These are phyloP conservation scores for Pheosia gnoma DNA, from an alignment of 2,888 invertebrate genomes.

Conservation along the genomic window DNA sequence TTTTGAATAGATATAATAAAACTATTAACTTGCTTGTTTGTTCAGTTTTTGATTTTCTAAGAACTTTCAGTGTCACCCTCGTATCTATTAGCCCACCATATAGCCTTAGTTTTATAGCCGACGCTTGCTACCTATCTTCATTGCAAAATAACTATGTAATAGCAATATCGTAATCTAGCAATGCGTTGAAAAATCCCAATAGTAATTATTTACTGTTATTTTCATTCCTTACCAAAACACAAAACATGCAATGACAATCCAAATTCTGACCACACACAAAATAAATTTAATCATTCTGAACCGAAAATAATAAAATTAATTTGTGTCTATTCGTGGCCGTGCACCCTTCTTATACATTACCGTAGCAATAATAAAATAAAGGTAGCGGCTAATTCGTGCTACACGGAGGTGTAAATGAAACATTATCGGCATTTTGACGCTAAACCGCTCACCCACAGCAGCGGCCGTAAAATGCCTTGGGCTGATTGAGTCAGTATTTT, in stretches of 20 bases:
- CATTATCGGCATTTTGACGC: slow-evolving; percentile 69
- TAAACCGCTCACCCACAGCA: slow-evolving; percentile 77
- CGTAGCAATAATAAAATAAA: background rate
- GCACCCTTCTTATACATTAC: background rate
- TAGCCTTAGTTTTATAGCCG: too few species aligned
- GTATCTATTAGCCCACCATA: too few species aligned
- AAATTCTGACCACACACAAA: background rate
- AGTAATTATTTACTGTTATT: background rate
- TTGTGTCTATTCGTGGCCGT: background rate
- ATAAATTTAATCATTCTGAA: background rate
- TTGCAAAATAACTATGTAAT: too few species aligned
- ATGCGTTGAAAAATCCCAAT: too few species aligned
- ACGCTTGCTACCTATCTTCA: too few species aligned
- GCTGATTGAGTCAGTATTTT: slow-evolving; percentile 84
- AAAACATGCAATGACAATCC: slow-evolving; percentile 9
- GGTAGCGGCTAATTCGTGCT: slow-evolving; percentile 18
- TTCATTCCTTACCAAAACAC: background rate
- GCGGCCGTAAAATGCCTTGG: slow-evolving; percentile 75
- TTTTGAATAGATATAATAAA: too few species aligned
- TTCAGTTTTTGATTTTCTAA: too few species aligned
- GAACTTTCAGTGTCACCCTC: too few species aligned
- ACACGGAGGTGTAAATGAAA: slow-evolving; percentile 55
- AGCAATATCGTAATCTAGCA: too few species aligned
- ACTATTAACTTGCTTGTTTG: too few species aligned
- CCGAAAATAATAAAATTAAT: slow-evolving; percentile 4